Conservation (phyloP, 2,113 vertebrate species). For the Tyto alba region DNA sequence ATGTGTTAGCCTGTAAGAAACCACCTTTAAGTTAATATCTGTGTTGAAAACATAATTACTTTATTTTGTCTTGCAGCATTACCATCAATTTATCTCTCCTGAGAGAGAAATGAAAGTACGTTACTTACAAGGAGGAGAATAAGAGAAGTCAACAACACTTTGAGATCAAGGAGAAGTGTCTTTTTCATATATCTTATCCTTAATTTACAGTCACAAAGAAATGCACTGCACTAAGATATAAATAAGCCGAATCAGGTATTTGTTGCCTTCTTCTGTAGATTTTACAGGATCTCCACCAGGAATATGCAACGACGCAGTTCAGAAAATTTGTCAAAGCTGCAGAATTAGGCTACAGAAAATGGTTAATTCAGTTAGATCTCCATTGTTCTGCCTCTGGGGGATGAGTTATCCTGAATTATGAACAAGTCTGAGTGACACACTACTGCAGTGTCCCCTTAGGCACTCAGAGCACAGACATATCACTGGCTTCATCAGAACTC, state of each 20-base stretch:
- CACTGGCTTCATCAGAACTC: not conserved
- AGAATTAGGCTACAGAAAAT: not conserved
- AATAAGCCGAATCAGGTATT: not conserved
- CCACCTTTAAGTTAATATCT: not conserved
- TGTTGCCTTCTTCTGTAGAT: not conserved
- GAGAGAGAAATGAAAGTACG: not conserved
- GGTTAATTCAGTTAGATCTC: not conserved
- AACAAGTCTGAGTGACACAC: not conserved
- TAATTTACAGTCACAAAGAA: not conserved
- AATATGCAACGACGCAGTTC: not conserved
- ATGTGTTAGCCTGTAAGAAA: not conserved
- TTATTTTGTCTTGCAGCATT: slow-evolving; percentile 6
- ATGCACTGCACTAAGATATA: not conserved
- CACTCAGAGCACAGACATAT: not conserved
- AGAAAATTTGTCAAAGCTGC: not conserved
- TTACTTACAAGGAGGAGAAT: not conserved
- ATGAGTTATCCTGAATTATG: not conserved
- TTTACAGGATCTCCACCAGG: not conserved
- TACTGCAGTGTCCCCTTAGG: not conserved
- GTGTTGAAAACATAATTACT: slow-evolving; percentile 10
- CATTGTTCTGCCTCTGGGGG: not conserved
- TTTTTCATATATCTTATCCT: not conserved
- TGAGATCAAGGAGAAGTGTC: not conserved
- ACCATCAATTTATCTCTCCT: not conserved
- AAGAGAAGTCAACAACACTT: not conserved